Evolutionary conservation across 2,888 invertebrate species (phyloP), one percentile per base, ranked within the genome.

Genomic region (Brassicogethes aeneus): DNA sequence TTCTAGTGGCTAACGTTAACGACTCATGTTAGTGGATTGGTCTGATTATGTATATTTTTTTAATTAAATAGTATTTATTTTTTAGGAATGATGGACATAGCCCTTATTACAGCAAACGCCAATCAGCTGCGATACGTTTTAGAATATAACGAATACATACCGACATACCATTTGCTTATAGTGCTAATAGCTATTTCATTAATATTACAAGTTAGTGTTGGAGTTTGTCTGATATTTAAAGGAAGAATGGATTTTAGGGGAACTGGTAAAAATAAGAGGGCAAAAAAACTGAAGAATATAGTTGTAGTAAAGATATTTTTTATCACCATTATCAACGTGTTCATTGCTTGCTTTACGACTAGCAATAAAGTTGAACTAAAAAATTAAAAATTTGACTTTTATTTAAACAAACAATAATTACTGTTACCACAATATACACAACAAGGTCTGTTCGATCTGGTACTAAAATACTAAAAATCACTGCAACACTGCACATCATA

Each of bases 11-110:
- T n/a, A n/a, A n/a, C n/a, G n/a, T n/a, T n/a, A n/a, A n/a, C n/a
- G n/a, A n/a, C n/a, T n/a, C n/a, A n/a, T n/a, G n/a, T n/a, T n/a
- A n/a, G n/a, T n/a, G n/a, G n/a, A n/a, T n/a, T n/a, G n/a, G n/a
- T n/a, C n/a, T n/a, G n/a, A n/a, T n/a, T n/a, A n/a, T n/a, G n/a
- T n/a, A n/a, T n/a, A n/a, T n/a, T n/a, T n/a, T n/a, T n/a, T n/a
- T n/a, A n/a, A n/a, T n/a, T n/a, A n/a, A n/a, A n/a, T n/a, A n/a
- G n/a, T 10, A 32, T 34, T 37, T 42, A 38, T 38, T 44, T 57
- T 61, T 14, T 51, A 68, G 81, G 82, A 16, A 77, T 82, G 73
- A 79, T 82, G 79, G 82, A 82, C 53, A 75, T 82, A 30, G 81
- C 82, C 0, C 61, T 82, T 30, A 71, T 82, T 35, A 81, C 81